Conservation (phyloP, 2,113 vertebrate genomes). For the Sinosuthora webbiana region DNA sequence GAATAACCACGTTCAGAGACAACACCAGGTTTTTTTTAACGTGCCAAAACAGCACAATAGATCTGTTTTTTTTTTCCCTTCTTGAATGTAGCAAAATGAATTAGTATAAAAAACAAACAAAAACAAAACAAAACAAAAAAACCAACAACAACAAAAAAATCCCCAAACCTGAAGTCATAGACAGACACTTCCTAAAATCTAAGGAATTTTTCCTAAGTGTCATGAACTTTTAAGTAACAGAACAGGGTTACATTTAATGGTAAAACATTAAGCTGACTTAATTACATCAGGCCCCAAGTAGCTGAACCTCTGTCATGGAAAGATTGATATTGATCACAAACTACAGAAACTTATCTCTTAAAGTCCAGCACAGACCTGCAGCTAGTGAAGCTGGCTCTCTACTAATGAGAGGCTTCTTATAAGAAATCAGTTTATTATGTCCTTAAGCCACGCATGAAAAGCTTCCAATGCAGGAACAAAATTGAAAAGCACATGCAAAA, state of each 20-base stretch:
- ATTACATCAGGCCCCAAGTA: not conserved
- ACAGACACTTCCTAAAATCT: not conserved
- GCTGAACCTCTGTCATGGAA: not conserved
- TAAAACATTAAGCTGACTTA: not conserved
- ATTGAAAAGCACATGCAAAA: not conserved
- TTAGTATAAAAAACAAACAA: not conserved
- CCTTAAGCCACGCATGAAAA: not conserved
- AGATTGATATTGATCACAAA: not conserved
- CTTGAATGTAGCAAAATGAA: not conserved
- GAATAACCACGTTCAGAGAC: not conserved
- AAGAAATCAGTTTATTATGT: not conserved
- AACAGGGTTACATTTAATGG: not conserved
- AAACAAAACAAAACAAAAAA: too few species aligned
- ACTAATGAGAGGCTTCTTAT: not conserved
- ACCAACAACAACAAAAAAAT: too few species aligned
- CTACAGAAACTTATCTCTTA: not conserved
- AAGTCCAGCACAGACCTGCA: not conserved
- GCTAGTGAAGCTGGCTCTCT: not conserved
- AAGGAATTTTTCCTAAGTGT: not conserved
- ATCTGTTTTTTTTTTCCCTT: not conserved
- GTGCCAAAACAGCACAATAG: not conserved
- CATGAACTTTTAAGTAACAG: not conserved
- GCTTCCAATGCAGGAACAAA: not conserved
- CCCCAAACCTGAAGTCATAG: not conserved
- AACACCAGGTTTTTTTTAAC: not conserved